These are phyloP conservation scores for Dryococelus australis DNA, from an alignment of 2,888 invertebrate species.

Conservation along the genomic window DNA sequence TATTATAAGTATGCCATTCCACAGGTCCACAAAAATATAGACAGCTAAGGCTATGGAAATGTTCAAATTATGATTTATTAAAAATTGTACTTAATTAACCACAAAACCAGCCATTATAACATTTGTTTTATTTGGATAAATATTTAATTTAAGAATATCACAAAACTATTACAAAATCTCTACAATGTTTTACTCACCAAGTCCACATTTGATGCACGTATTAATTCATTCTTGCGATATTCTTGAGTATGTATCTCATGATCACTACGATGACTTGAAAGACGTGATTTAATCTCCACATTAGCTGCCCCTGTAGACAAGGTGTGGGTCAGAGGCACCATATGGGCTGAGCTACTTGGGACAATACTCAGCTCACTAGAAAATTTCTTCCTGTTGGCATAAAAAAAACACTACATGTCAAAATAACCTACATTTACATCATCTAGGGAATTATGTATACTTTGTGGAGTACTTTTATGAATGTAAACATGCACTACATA, in stretches of 20 bases:
- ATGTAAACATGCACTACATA: too few relatives aligned
- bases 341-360: slow-evolving; percentile 50
- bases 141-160: background rate
- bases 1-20: too few relatives aligned
- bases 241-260: slow-evolving; percentile 70
- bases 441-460: background rate
- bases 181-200: slow-evolving; percentile 28
- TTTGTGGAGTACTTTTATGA: too few relatives aligned
- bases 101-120: too few relatives aligned
- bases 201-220: slow-evolving; percentile 25
- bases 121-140: too few relatives aligned
- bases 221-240: slow-evolving; percentile 59
- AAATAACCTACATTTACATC: background rate
- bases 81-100: too few relatives aligned
- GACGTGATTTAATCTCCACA: slow-evolving; percentile 47
- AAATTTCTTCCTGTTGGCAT: slow-evolving; percentile 63
- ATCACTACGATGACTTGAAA: slow-evolving; percentile 67
- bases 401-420: background rate
- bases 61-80: too few relatives aligned
- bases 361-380: slow-evolving; percentile 67
- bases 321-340: slow-evolving; percentile 41
- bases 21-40: too few relatives aligned
- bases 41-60: too few relatives aligned
- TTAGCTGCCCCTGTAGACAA: slow-evolving; percentile 27
- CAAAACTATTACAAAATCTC: background rate